Percentiles rank a stretch among this genome's conserved stretches.
These are phyloP conservation scores for Prochilodus magdalenae DNA, from an alignment of 2,113 vertebrate species.

Conservation along the genomic window DNA sequence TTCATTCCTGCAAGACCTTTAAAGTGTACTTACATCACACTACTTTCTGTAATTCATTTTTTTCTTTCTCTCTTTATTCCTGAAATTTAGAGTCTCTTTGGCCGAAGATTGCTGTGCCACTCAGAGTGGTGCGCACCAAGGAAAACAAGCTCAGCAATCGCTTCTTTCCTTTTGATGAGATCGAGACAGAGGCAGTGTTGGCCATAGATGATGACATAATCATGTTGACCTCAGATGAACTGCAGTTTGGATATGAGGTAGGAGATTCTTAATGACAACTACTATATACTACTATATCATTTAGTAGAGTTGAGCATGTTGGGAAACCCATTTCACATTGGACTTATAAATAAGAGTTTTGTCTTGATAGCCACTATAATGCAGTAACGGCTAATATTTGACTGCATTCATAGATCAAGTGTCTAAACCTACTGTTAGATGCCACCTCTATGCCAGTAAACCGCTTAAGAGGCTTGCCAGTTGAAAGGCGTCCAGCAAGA, in stretches of 20 bases:
- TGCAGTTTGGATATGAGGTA: slow-evolving; percentile 98
- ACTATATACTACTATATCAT: background rate
- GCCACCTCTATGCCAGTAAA: too few relatives aligned
- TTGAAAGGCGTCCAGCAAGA: background rate
- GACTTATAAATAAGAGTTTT: too few relatives aligned
- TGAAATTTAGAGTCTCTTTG: slow-evolving; percentile 85
- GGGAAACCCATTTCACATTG: background rate
- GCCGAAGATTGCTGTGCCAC: slow-evolving; percentile 94
- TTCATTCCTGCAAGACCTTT: background rate
- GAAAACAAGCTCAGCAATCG: slow-evolving; percentile 98
- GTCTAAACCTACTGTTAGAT: too few relatives aligned
- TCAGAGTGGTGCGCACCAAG: slow-evolving; percentile 93
- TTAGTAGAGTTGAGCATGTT: background rate
- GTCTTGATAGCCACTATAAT: background rate
- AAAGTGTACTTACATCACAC: too few relatives aligned
- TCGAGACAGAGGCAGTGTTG: slow-evolving; percentile 94
- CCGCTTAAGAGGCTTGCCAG: too few relatives aligned
- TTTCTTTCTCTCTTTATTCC: slow-evolving; percentile 4
- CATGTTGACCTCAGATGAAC: slow-evolving; percentile 96
- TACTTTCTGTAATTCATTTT: too few relatives aligned
- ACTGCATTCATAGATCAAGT: too few relatives aligned
- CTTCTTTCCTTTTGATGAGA: slow-evolving; percentile 98
- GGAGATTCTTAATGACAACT: background rate
- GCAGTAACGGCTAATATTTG: too few relatives aligned
- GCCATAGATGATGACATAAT: slow-evolving; percentile 99